phyloP scores from a whole-genome alignment of 2,797 vertebrate species.

The Trachops cirrhosus region DNA sequence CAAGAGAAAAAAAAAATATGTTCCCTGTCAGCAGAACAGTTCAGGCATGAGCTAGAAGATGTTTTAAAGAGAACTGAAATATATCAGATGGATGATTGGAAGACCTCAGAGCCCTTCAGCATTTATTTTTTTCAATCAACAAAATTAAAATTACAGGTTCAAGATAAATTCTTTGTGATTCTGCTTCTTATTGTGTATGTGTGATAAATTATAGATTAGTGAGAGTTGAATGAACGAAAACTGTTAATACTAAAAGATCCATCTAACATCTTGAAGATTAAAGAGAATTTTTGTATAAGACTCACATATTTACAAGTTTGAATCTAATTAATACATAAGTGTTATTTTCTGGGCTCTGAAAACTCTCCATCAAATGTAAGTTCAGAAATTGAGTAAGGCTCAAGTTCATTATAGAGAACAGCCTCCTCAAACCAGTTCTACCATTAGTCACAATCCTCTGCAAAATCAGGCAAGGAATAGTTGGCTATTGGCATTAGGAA shows the following conservation, averaged over 20 bases:
- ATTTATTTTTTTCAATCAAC: not conserved
- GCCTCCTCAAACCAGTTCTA: not conserved
- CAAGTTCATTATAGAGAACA: not conserved
- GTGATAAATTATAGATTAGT: not conserved
- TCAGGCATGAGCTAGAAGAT: not conserved
- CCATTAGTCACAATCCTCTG: not conserved
- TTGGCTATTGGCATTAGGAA: not conserved
- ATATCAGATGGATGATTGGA: not conserved
- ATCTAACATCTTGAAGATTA: not conserved
- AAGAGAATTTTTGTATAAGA: not conserved
- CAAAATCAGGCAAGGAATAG: not conserved
- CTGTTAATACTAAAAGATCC: not conserved
- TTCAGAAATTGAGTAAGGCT: not conserved
- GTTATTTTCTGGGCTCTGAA: not conserved
- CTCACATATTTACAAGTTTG: not conserved
- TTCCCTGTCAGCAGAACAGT: not conserved
- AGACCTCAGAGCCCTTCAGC: not conserved
- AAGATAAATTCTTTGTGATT: not conserved
- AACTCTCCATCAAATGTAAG: not conserved
- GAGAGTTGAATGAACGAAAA: not conserved
- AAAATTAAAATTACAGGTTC: not conserved
- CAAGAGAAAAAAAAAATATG: not conserved
- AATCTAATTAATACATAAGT: not conserved
- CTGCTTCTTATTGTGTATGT: not conserved
- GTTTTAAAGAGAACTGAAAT: not conserved